A percentile compares a stretch with the other conserved stretches of the same genome.
Conservation (phyloP, 1,140 invertebrate species). For the Triops cancriformis region DNA sequence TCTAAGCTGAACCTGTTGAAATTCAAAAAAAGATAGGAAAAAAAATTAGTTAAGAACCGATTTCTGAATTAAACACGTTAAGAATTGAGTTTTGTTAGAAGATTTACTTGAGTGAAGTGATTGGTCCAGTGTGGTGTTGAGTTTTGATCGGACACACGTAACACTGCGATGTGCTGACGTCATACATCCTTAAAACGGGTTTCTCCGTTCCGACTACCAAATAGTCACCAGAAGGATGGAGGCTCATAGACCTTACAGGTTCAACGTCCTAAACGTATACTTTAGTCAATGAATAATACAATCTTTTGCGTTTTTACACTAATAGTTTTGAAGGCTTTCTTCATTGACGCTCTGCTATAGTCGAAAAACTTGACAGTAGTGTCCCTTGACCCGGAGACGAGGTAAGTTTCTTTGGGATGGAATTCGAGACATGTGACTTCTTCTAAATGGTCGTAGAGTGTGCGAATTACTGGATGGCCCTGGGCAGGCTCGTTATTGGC, state of each 20-base stretch:
- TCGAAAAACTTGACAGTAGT: conserved; percentile 94
- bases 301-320: conserved; percentile 41
- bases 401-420: conserved; percentile 82
- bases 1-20: conserved; percentile 35
- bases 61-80: neutral
- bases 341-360: conserved; percentile 94
- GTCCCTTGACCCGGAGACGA: conserved; percentile 88
- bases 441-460: conserved; percentile 95
- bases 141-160: conserved; percentile 83
- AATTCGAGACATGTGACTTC: conserved; percentile 96
- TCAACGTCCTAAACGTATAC: conserved; percentile 65
- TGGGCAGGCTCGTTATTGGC: conserved; percentile 64
- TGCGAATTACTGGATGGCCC: conserved; percentile 94
- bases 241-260: conserved; percentile 75
- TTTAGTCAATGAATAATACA: neutral
- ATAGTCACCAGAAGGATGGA: conserved; percentile 93
- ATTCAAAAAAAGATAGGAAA: conserved; percentile 6
- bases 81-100: neutral
- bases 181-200: conserved; percentile 82
- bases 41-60: neutral
- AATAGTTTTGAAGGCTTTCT: conserved; percentile 92
- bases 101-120: conserved; percentile 61
- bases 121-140: conserved; percentile 80
- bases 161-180: conserved; percentile 90
- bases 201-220: conserved; percentile 88